phyloP scores from a whole-genome alignment of 2,113 vertebrate species.

The Coreoperca whiteheadi region DNA sequence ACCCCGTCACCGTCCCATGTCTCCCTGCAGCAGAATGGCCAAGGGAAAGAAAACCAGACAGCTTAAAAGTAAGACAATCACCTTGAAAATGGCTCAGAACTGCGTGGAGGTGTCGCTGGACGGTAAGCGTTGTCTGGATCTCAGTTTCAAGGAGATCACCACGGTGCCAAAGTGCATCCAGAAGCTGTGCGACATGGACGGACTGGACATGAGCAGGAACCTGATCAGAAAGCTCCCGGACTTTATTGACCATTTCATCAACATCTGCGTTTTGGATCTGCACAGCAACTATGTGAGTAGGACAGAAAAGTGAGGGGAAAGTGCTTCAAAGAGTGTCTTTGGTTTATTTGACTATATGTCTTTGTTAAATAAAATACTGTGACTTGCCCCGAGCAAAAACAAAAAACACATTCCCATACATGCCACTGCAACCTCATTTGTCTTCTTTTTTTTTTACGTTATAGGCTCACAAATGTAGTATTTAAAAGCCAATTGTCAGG shows the following conservation, averaged over 20 bases:
- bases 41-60: constrained; percentile 65
- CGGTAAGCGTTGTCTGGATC: constrained; percentile 86
- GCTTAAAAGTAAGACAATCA: constrained; percentile 85
- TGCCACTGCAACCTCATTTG: not conserved
- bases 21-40: constrained; percentile 63
- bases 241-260: constrained; percentile 86
- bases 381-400: not conserved
- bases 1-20: not conserved
- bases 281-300: constrained; percentile 89
- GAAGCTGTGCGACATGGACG: constrained; percentile 86
- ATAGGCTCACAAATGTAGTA: too few relatives aligned
- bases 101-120: constrained; percentile 84
- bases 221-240: constrained; percentile 88
- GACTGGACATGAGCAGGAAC: constrained; percentile 93
- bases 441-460: too few relatives aligned
- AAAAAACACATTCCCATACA: not conserved
- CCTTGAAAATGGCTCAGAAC: constrained; percentile 86
- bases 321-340: not conserved
- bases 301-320: not conserved
- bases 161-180: constrained; percentile 89
- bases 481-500: too few relatives aligned
- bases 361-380: not conserved
- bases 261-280: constrained; percentile 88
- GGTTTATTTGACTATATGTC: not conserved
- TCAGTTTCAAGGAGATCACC: constrained; percentile 90